Evolutionary conservation across 2,888 invertebrate genomes (phyloP).

Genomic region (Melitaea athalia): DNA sequence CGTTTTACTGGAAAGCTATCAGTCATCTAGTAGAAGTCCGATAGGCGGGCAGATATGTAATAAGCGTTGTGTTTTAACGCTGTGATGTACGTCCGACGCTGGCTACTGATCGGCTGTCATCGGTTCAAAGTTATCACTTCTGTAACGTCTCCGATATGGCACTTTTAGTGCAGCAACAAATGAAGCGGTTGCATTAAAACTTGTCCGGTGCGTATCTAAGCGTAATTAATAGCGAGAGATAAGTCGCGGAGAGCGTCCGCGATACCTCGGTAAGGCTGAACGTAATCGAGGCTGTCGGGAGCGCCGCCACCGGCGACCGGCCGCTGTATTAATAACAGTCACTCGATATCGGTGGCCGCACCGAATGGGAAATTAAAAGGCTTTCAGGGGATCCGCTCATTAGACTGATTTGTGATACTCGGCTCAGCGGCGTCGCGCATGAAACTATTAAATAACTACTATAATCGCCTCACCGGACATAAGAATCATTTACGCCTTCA

Average conservation of each 20-base stretch:
- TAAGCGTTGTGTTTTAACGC: constrained; percentile 29
- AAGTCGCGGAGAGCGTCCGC: constrained; percentile 68
- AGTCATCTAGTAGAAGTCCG: constrained; percentile 51
- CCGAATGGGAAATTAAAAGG: constrained; percentile 81
- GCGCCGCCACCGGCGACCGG: constrained; percentile 67
- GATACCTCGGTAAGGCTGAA: constrained; percentile 61
- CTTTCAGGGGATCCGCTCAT: constrained; percentile 78
- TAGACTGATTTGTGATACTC: constrained; percentile 75
- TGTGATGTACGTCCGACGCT: constrained; percentile 31
- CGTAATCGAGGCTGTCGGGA: constrained; percentile 71
- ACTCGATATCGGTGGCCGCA: constrained; percentile 73
- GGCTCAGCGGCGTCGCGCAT: constrained; percentile 69
- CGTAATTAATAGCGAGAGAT: constrained; percentile 80
- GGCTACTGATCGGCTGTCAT: constrained; percentile 54
- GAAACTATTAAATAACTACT: constrained; percentile 72
- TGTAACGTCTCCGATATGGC: constrained; percentile 74
- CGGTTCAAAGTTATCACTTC: constrained; percentile 70
- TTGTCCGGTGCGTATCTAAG: constrained; percentile 76
- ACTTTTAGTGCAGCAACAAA: constrained; percentile 73
- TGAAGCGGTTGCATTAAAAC: constrained; percentile 82
- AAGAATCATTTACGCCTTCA: constrained; percentile 63
- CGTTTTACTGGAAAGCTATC: constrained; percentile 59
- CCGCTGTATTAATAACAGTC: constrained; percentile 78
- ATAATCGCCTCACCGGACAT: constrained; percentile 66
- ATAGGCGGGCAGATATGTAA: constrained; percentile 38